These are phyloP conservation scores for Siderastrea siderea DNA, from an alignment of 92 coral and sea anemone genomes.

Conservation along the genomic window DNA sequence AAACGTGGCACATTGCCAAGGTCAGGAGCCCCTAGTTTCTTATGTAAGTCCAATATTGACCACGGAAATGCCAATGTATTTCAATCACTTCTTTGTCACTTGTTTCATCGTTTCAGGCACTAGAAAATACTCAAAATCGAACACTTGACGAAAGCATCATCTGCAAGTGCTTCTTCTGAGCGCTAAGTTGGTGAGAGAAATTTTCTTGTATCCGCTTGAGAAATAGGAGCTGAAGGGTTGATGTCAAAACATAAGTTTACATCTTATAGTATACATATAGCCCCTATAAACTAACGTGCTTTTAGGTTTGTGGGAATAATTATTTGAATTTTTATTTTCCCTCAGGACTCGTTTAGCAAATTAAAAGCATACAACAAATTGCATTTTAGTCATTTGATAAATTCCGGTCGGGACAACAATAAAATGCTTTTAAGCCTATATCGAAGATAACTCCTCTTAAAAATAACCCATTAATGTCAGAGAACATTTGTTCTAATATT, in stretches of 20 bases:
- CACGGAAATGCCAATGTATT: constrained; percentile 24
- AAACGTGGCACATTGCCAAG: not conserved
- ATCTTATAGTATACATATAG: too few species aligned
- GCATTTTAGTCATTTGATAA: not conserved
- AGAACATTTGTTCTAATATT: constrained; percentile 14
- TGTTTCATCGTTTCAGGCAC: not conserved
- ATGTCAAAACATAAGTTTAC: not conserved
- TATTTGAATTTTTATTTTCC: not conserved
- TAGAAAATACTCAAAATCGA: not conserved
- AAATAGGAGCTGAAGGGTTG: not conserved
- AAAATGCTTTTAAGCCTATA: constrained; percentile 33
- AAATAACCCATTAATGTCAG: constrained; percentile 6
- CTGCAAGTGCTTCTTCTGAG: too few species aligned
- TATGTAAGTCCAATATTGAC: not conserved
- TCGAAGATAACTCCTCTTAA: constrained; percentile 29
- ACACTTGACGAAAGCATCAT: not conserved
- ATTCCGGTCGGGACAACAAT: constrained; percentile 12
- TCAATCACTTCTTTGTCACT: not conserved
- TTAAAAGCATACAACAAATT: not conserved
- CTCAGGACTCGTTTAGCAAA: not conserved
- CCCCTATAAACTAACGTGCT: not conserved
- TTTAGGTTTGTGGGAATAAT: not conserved
- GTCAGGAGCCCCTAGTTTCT: not conserved
- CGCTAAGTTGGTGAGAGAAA: too few species aligned
- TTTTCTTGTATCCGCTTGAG: not conserved